Evolutionary conservation across 2,888 invertebrate genomes (phyloP).

Genomic region (Aplocera efformata): DNA sequence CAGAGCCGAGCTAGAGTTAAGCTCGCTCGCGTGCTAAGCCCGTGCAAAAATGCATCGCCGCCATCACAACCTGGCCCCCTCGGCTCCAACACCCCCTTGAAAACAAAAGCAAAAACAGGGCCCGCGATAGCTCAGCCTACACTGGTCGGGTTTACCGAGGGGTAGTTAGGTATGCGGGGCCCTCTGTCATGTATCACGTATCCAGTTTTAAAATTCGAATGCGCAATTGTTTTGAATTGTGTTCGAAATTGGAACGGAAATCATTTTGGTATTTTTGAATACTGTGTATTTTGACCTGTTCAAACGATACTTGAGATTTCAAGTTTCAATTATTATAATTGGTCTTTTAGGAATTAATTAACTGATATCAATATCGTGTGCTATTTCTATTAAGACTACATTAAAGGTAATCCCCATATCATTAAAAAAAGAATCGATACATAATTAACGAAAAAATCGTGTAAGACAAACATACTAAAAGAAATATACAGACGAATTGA

Average conservation of each 20-base stretch:
- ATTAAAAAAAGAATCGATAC: no score
- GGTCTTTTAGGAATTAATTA: no score
- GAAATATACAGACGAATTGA: no score
- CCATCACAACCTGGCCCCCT: conserved; percentile 58
- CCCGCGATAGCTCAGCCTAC: conserved; percentile 53
- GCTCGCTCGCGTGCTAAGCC: conserved; percentile 66
- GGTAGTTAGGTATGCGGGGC: conserved; percentile 63
- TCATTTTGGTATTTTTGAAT: no score
- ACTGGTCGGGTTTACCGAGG: conserved; percentile 45
- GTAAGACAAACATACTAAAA: no score
- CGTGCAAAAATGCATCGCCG: conserved; percentile 75
- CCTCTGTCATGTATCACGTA: conserved; percentile 68
- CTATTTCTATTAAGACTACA: no score
- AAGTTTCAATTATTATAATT: no score
- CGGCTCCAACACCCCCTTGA: conserved; percentile 34
- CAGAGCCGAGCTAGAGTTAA: conserved; percentile 60
- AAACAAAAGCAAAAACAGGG: conserved; percentile 46
- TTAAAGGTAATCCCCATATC: no score
- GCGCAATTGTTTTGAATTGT: conserved; percentile 32
- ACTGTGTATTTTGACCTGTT: no score
- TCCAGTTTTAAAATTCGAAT: conserved; percentile 48
- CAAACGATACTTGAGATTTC: no score
- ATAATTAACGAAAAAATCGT: no score
- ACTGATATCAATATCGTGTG: no score
- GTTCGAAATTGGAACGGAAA: conserved; percentile 20